Evolutionary conservation across 2,888 invertebrate species (phyloP), one percentile per base, ranked within the genome.

Genomic region (Lycia hirtaria): DNA sequence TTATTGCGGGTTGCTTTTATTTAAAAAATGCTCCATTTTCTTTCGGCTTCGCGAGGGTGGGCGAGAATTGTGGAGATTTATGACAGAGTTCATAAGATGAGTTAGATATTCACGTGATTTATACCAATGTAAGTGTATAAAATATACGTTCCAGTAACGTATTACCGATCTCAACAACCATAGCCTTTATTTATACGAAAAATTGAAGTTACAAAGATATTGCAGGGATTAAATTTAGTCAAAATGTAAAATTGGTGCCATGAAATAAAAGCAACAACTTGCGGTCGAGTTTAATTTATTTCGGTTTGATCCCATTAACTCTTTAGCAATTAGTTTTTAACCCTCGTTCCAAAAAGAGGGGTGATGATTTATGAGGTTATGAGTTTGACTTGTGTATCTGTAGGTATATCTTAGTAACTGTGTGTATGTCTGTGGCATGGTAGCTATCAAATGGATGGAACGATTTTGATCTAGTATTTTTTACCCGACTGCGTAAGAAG

Each of bases 271-370:
- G 43, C 52, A 6, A 19, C 35, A 52, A 41, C 52, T 47, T 26
- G 45, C 48, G 48, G 57, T 58, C 52, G 52, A 52, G 52, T 58
- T 58, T 58, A 53, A 58, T 58, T 58, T 53, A 58, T 58, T 58
- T 58, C 43, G 48, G 48, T 48, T 48, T 52, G 52, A 53, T 52
- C 52, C 52, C 52, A 53, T 58, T 52, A 58, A 44, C 52, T 52
- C 52, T 30, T 58, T 37, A 53, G 52, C 32, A 26, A 45, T 56
- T 47, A 51, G 22, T 48, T 58, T 56, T 43, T 38, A 44, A 30
- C 17, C 20, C 14, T 9, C 24, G 52, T 37, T 28, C 43, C 33
- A 28, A 7, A 38, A 44, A 56, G 19, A 48, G 19, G 19, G 7
- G 28, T 20, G 26, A 35, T 14, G 33, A 33, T 35, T 15, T 17